Conservation (phyloP, 2,797 vertebrate species). For the Poeciliopsis gracilis region DNA sequence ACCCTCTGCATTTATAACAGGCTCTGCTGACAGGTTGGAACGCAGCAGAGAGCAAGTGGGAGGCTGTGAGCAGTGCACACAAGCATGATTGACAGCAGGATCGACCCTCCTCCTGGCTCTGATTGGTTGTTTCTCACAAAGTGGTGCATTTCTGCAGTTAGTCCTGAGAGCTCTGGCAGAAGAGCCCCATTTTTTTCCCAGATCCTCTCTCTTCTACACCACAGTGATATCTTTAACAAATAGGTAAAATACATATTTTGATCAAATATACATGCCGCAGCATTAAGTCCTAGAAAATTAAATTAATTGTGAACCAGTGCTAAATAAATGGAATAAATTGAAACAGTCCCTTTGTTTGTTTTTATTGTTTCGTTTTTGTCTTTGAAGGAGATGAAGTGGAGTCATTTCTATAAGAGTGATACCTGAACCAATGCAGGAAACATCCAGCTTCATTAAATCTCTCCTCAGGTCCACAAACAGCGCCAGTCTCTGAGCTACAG, state of each 20-base stretch:
- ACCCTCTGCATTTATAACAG: no score
- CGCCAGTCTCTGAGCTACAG: background rate
- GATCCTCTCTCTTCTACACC: background rate
- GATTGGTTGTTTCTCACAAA: no score
- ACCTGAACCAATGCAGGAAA: background rate
- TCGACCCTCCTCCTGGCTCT: no score
- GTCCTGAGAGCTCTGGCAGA: no score
- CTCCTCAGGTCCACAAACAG: background rate
- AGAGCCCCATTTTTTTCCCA: background rate
- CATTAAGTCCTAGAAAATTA: background rate
- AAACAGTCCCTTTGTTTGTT: background rate
- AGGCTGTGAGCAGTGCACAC: no score
- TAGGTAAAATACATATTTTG: no score
- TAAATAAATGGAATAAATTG: background rate
- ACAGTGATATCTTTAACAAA: no score
- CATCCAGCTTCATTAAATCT: background rate
- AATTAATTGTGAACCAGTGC: background rate
- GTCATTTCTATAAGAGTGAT: background rate
- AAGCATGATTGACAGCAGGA: no score
- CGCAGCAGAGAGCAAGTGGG: no score
- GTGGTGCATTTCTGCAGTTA: no score
- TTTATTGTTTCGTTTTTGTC: background rate
- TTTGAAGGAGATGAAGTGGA: background rate
- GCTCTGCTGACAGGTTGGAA: no score
- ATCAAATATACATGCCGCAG: no score